Evolutionary conservation across 2,888 invertebrate species (phyloP).

Genomic region (Diabrotica balteata): DNA sequence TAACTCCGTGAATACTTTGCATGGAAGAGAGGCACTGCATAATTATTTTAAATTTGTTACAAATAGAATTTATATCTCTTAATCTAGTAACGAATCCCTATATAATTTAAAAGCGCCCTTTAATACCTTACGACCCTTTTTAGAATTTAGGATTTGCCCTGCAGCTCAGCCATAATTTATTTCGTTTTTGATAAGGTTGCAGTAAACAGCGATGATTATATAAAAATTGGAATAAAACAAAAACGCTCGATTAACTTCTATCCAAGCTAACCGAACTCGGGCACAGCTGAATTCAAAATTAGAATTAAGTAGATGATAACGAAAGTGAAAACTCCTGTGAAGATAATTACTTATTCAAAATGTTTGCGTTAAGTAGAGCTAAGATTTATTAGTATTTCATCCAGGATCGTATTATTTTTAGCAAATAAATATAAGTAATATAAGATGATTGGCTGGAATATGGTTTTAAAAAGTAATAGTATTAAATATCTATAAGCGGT

Average conservation of each 20-base stretch:
- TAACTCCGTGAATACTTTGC: too few species aligned
- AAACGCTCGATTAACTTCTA: slow-evolving; percentile 46
- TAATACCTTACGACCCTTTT: background rate
- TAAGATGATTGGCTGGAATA: too few species aligned
- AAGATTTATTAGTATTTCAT: slow-evolving; percentile 38
- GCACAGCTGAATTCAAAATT: slow-evolving; percentile 32
- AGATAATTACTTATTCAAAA: slow-evolving; percentile 50
- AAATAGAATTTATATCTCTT: too few species aligned
- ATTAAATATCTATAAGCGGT: too few species aligned
- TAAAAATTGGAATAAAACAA: slow-evolving; percentile 22
- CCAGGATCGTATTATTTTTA: slow-evolving; percentile 4
- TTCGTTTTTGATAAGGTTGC: background rate
- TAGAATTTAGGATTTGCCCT: background rate
- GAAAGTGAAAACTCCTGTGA: slow-evolving; percentile 51
- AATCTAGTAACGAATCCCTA: too few species aligned
- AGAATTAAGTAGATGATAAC: slow-evolving; percentile 43
- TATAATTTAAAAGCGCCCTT: too few species aligned
- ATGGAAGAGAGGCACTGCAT: too few species aligned
- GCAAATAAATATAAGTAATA: too few species aligned
- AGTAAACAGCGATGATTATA: slow-evolving; percentile 9
- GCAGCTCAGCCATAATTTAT: background rate
- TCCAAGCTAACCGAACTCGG: slow-evolving; percentile 28
- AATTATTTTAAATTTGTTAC: too few species aligned
- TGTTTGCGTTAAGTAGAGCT: slow-evolving; percentile 40
- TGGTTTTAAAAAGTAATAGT: too few species aligned